A percentile compares a stretch with the other conserved stretches of the same genome.
Conservation (phyloP, 1,140 invertebrate genomes). For the Diachasma alloeum region DNA sequence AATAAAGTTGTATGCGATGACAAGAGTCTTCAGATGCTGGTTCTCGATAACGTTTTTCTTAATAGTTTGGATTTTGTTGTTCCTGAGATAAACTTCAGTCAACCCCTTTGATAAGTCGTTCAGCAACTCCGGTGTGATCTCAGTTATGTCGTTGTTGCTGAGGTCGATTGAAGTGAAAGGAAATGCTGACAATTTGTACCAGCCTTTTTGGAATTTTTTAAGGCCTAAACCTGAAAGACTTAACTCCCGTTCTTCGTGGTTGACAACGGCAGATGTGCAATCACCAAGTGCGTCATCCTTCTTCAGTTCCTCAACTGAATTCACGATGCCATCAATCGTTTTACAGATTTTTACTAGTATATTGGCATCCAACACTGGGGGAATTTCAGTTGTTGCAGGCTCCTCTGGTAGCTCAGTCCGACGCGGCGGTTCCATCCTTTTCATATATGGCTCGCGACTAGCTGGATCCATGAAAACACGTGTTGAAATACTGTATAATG, state of each 20-base stretch:
- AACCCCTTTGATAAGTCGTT: constrained; percentile 43
- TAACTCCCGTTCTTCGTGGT: constrained; percentile 20
- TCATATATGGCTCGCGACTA: not conserved
- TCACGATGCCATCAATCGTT: constrained; percentile 29
- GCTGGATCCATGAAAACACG: constrained; percentile 39
- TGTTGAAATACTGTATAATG: constrained; percentile 42
- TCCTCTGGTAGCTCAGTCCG: not conserved
- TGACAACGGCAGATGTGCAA: constrained; percentile 30
- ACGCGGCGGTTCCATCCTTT: not conserved
- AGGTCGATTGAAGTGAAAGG: constrained; percentile 36
- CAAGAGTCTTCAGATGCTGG: constrained; percentile 31
- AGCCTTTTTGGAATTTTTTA: constrained; percentile 41
- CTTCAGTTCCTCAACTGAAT: constrained; percentile 30
- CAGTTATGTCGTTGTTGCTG: constrained; percentile 40
- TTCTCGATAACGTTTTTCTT: constrained; percentile 40
- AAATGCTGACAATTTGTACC: constrained; percentile 39
- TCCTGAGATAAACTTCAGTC: constrained; percentile 33
- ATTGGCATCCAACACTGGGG: constrained; percentile 14
- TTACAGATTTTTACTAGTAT: constrained; percentile 37
- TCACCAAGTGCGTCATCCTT: constrained; percentile 15
- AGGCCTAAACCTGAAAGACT: constrained; percentile 33
- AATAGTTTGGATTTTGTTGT: constrained; percentile 23
- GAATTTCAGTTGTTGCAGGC: not conserved
- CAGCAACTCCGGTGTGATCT: constrained; percentile 42
- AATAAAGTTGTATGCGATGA: constrained; percentile 39